Conservation (phyloP, 2,113 vertebrate genomes). For the Ascaphus truei region DNA sequence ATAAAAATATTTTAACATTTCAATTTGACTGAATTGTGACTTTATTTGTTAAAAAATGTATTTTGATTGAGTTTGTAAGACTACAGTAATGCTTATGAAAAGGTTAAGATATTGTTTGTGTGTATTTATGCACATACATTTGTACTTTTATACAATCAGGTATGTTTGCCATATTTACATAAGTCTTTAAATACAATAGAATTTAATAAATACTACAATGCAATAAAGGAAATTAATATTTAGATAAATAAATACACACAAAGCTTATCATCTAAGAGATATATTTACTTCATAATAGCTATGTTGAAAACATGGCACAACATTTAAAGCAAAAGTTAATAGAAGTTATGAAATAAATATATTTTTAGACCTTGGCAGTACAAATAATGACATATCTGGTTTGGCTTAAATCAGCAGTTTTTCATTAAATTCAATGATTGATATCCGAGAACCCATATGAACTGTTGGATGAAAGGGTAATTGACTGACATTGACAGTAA, state of each 20-base stretch:
- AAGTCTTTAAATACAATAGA: too few species aligned
- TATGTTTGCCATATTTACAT: too few species aligned
- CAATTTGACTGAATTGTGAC: too few species aligned
- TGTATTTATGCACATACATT: too few species aligned
- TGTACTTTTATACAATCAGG: too few species aligned
- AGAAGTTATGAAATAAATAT: slow-evolving; percentile 11
- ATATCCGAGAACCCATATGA: slow-evolving; percentile 28
- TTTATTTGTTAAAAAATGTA: too few species aligned
- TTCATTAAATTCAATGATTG: slow-evolving; percentile 30
- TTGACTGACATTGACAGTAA: slow-evolving; percentile 38
- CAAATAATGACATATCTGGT: slow-evolving; percentile 29
- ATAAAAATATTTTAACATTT: too few species aligned
- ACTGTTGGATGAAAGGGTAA: slow-evolving; percentile 37
- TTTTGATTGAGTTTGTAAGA: too few species aligned
- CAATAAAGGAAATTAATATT: too few species aligned
- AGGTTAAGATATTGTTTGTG: too few species aligned
- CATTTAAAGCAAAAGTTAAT: slow-evolving; percentile 14
- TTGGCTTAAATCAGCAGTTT: slow-evolving; percentile 33
- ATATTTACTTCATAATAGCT: background rate
- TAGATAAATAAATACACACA: background rate
- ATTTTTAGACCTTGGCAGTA: slow-evolving; percentile 2
- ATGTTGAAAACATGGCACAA: background rate
- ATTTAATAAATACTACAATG: too few species aligned
- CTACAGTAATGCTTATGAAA: too few species aligned
- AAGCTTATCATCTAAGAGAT: background rate